Evolutionary conservation across 2,797 vertebrate species (phyloP), one percentile per base, ranked within the genome.

Genomic region (Pampus argenteus): DNA sequence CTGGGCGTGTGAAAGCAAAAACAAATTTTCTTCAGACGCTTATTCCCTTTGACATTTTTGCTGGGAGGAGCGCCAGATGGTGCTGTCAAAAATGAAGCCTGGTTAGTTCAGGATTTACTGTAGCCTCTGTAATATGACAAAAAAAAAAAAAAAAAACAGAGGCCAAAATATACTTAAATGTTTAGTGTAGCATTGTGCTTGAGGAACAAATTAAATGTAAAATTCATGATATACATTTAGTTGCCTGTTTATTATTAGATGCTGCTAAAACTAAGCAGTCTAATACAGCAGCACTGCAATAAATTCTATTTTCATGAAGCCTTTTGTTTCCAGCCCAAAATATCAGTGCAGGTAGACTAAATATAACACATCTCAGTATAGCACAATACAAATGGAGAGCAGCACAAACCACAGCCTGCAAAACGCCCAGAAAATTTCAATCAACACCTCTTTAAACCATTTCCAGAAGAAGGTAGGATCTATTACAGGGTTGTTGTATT

Each of bases 61-160:
- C 61, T 26, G 26, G 4, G 50, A 50, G 29, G 45, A 67, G 44
- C 22, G 52, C 54, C 28, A 66, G 29, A 58, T 2, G 2, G 10
- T 55, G 2, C 23, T 38, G 25, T 60, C 11, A 50, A 56, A 44
- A 51, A 54, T 47, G 29, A 66, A 38, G 44, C 13, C 40, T 36
- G 34, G 40, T 10, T 15, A 8, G 40, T 26, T 68, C 25, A 51
- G 42, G 54, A 68, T 69, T 49, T 50, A 56, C 23, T 25, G 31
- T 36, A 17, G 25, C 47, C 20, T 25, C 29, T 40, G 5, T 44
- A 54, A 61, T 36, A 10, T 42, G 9, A 29, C 8, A n/a, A 6
- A 13, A 13, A 28, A 47, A 70, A 28, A 47, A 70, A 13, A 13
- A 36, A 36, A 71, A 60, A 50, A 5, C 57, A 64, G 20, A 70